Base-by-base conservation (phyloP, 2,888 invertebrate species). In the Cephus runcator region DNA sequence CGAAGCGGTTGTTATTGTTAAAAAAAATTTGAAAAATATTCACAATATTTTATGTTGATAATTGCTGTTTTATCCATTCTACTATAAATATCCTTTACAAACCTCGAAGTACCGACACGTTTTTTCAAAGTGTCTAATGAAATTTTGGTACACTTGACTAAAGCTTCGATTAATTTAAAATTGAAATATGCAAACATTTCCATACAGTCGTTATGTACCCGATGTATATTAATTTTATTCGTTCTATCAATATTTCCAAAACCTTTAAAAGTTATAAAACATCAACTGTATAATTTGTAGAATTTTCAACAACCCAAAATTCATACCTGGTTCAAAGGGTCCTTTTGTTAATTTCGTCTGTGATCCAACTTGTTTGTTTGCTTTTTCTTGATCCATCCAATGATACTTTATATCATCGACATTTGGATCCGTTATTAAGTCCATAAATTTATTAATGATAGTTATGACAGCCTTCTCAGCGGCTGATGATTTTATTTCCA, bases 121-220 rank as follows among this genome's bases (percentile, higher is more conserved):
- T 94, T 94, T 81, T 95, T 94, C 56, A 97, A 91, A 79, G 93
- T 90, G 87, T 97, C 97, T 79, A 97, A 92, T 23, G 97, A 96
- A 73, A 92, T 92, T 88, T 95, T 95, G 0, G 96, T 96, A 77
- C 95, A 94, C 86, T 95, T 96, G 15, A 96, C 95, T 33, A 97
- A 92, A 4, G 96, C 92, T 80, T 96, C 95, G 56, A 96, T 92
- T 81, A 96, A 93, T 91, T 95, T 96, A 76, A 94, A 94, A 84
- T 96, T 96, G 87, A 96, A 97, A 89, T 95, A 95, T 1, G 95
- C 95, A 89, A 96, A 97, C 75, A 97, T 92, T 88, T 97, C 97
- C 89, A 96, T 95, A 86, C 96, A 96, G 88, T 97, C 96, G 76
- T 94, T 95, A 73, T 95, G 94, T 4, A 95, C 92, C 69, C 93